These are phyloP conservation scores for Chrosomus eos DNA, from an alignment of 2,797 vertebrate species.

Conservation along the genomic window DNA sequence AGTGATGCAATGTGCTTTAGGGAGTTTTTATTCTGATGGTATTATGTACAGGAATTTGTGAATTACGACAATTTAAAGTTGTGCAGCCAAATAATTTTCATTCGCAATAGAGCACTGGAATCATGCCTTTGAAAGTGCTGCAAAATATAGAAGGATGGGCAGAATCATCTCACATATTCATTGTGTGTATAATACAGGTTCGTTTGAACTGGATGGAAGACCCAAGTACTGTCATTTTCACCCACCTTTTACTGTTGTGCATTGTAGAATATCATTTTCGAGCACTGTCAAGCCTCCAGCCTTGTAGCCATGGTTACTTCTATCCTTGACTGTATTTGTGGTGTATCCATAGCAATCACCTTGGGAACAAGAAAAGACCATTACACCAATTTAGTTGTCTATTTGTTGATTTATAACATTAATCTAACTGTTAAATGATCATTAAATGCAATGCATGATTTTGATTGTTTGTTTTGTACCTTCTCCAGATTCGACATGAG, in stretches of 20 bases:
- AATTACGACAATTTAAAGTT: not conserved
- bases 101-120: not conserved
- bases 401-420: not conserved
- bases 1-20: not conserved
- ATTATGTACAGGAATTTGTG: not conserved
- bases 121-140: not conserved
- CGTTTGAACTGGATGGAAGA: not conserved
- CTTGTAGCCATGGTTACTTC: conserved; percentile 50
- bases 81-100: not conserved
- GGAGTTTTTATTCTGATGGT: not conserved
- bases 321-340: conserved; percentile 26
- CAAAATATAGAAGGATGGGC: not conserved
- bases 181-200: not conserved
- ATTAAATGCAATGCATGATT: not conserved
- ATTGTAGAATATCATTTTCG: not conserved
- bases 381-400: not conserved
- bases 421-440: not conserved
- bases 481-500: conserved; percentile 93
- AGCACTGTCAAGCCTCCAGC: conserved; percentile 3
- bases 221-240: conserved; percentile 15
- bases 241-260: not conserved
- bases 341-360: conserved; percentile 9
- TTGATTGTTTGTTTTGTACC: conserved; percentile 9
- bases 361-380: not conserved
- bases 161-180: not conserved